Percentiles rank a stretch among this genome's conserved stretches.
phyloP scores from a whole-genome alignment of 1,140 invertebrate genomes.

The Caerostris darwini region DNA sequence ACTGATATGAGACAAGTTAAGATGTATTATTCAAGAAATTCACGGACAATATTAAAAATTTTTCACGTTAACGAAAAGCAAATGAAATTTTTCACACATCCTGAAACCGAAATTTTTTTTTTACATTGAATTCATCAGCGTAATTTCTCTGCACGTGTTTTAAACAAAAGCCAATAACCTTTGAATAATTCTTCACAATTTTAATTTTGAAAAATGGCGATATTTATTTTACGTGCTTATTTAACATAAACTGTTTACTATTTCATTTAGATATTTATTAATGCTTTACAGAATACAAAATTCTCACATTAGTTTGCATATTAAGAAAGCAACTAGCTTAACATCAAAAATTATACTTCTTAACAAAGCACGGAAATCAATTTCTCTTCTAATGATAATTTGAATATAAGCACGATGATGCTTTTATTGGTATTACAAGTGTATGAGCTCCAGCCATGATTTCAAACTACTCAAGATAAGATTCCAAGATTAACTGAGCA shows the following conservation, averaged over 20 bases:
- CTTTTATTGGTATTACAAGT: not conserved
- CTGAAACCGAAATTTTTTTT: too few species aligned
- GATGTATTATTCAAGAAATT: too few species aligned
- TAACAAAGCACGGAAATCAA: too few species aligned
- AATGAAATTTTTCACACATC: too few species aligned
- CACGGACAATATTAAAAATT: too few species aligned
- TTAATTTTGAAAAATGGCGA: not conserved
- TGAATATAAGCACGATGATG: not conserved
- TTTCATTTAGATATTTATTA: not conserved
- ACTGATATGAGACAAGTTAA: too few species aligned
- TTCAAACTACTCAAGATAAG: not conserved
- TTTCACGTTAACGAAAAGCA: too few species aligned
- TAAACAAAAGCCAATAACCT: not conserved
- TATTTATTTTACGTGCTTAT: not conserved
- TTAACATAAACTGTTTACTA: not conserved
- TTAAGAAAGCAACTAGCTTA: not conserved
- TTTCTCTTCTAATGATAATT: too few species aligned
- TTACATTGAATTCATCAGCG: too few species aligned
- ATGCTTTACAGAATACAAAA: not conserved
- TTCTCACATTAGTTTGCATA: not conserved
- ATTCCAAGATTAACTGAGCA: not conserved
- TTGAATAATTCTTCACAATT: conserved; percentile 2
- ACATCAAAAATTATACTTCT: not conserved
- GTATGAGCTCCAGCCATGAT: not conserved
- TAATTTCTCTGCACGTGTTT: too few species aligned